phyloP scores from a whole-genome alignment of 2,113 vertebrate species.

The Phyllostomus discolor region DNA sequence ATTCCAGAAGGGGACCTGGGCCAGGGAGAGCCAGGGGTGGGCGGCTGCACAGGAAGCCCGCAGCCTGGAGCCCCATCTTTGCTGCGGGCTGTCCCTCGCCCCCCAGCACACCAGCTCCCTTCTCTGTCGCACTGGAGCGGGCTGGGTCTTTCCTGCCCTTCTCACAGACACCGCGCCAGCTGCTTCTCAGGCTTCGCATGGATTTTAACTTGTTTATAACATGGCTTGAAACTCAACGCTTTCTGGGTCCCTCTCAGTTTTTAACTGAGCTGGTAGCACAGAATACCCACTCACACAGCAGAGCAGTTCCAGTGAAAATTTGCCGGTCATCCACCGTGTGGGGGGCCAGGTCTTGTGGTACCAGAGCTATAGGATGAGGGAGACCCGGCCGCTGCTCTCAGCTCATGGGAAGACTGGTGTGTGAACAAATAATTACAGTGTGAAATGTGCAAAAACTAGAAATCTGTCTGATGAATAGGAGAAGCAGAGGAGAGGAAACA shows the following conservation, averaged over 20 bases:
- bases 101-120: background rate
- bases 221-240: background rate
- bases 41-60: background rate
- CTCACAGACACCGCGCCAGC: background rate
- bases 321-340: background rate
- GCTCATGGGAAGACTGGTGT: background rate
- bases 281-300: no score
- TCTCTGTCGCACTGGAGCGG: background rate
- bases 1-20: constrained; percentile 96
- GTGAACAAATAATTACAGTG: background rate
- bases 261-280: background rate
- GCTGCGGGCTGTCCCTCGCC: rapidly evolving
- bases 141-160: background rate
- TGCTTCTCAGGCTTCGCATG: background rate
- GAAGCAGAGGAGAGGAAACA: background rate
- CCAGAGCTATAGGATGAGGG: background rate
- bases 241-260: background rate
- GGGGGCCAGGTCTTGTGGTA: background rate
- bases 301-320: background rate
- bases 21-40: background rate
- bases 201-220: background rate
- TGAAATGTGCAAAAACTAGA: background rate
- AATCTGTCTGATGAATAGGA: background rate
- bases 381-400: background rate
- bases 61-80: background rate